Conservation (phyloP, 2,797 vertebrate genomes). For the Poecile montanus region DNA sequence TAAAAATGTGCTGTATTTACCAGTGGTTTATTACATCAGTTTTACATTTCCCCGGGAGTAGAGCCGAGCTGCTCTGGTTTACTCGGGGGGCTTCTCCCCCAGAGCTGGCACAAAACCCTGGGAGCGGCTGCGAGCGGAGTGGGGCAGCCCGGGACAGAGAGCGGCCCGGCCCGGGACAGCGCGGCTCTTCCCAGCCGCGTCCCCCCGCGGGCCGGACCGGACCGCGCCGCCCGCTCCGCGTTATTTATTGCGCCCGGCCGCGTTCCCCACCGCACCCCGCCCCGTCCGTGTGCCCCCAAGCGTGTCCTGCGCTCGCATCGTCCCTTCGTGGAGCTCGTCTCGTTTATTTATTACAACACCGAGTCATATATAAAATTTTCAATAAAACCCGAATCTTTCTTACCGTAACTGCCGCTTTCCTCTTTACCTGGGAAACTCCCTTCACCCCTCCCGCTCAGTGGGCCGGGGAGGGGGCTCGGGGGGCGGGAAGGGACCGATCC, state of each 20-base stretch:
- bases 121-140: background rate
- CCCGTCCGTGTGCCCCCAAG: conserved; percentile 69
- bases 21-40: conserved; percentile 73
- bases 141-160: background rate
- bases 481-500: background rate
- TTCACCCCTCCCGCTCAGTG: background rate
- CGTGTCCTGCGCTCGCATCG: conserved; percentile 80
- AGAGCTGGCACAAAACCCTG: background rate
- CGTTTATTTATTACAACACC: conserved; percentile 97
- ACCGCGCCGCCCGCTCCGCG: background rate
- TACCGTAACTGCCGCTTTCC: conserved; percentile 75
- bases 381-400: conserved; percentile 95
- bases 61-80: conserved; percentile 54
- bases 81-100: conserved; percentile 20
- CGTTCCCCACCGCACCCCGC: conserved; percentile 56
- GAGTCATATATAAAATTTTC: conserved; percentile 89
- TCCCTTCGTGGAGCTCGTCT: conserved; percentile 83
- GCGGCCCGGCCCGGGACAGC: background rate
- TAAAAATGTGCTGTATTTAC: conserved; percentile 78
- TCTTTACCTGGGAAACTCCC: conserved; percentile 51
- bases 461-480: background rate
- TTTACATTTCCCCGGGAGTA: conserved; percentile 68
- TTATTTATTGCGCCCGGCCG: conserved; percentile 37
- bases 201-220: background rate
- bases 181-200: background rate